Conservation (phyloP, 1,140 invertebrate genomes). For the Ceratina australensis region DNA sequence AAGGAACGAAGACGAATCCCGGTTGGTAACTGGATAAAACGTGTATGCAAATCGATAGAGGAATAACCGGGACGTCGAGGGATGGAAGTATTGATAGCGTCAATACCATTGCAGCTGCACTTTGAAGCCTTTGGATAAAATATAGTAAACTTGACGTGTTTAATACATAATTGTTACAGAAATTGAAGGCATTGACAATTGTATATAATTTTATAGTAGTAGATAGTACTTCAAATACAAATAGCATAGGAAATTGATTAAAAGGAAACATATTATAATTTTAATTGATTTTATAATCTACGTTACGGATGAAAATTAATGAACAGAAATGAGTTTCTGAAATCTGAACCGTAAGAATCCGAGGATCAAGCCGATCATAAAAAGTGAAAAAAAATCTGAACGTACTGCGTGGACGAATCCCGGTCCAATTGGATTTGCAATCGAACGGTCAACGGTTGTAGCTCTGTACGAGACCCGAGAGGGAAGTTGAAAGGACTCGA, state of each 20-base stretch:
- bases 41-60: constrained; percentile 19
- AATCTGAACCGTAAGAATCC: neutral
- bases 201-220: too few relatives aligned
- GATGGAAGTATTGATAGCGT: neutral
- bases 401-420: constrained; percentile 23
- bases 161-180: too few relatives aligned
- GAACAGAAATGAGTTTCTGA: neutral
- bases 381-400: constrained; percentile 66
- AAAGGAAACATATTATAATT: too few relatives aligned
- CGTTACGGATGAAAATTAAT: neutral
- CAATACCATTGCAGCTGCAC: neutral
- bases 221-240: too few relatives aligned
- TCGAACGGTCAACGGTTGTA: constrained; percentile 37
- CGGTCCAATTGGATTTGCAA: constrained; percentile 72
- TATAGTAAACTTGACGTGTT: too few relatives aligned
- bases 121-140: neutral
- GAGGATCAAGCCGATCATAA: constrained; percentile 40
- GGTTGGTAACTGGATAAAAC: constrained; percentile 7
- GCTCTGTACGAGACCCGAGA: constrained; percentile 34
- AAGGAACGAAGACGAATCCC: constrained; percentile 15
- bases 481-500: constrained; percentile 30
- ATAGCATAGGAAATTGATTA: too few relatives aligned
- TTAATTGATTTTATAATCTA: too few relatives aligned
- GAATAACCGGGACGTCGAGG: too few relatives aligned
- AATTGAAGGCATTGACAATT: too few relatives aligned